These are phyloP conservation scores for Pollimyrus isidori DNA, from an alignment of 2,113 vertebrate genomes.

Conservation along the genomic window DNA sequence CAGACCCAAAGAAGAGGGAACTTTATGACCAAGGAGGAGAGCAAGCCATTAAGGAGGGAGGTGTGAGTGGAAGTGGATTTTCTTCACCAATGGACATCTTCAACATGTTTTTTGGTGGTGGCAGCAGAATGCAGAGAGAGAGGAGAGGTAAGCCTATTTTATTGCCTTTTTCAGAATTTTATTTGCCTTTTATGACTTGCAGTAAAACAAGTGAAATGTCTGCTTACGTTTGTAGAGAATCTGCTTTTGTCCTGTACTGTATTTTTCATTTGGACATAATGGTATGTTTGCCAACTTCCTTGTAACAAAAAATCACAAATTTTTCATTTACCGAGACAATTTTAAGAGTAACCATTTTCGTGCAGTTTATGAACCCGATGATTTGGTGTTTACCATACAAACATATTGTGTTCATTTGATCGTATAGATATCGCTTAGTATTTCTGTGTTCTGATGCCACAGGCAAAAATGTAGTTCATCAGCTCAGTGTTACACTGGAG, in stretches of 20 bases:
- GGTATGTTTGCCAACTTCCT: background rate
- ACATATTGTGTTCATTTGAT: background rate
- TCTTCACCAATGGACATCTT: constrained; percentile 95
- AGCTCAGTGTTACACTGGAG: constrained; percentile 79
- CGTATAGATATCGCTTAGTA: background rate
- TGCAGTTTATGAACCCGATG: background rate
- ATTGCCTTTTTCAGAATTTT: background rate
- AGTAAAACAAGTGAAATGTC: background rate
- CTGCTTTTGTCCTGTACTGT: background rate
- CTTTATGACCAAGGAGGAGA: constrained; percentile 96
- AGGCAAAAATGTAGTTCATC: constrained; percentile 94
- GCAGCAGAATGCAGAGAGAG: constrained; percentile 85
- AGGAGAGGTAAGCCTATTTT: constrained; percentile 68
- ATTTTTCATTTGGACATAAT: background rate
- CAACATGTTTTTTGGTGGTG: constrained; percentile 98
- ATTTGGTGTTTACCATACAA: background rate
- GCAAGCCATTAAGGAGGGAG: constrained; percentile 94
- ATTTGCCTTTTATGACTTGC: background rate
- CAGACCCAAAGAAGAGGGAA: constrained; percentile 87
- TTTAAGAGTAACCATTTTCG: background rate
- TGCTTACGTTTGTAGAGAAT: background rate
- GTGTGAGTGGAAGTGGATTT: constrained; percentile 70
- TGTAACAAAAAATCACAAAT: background rate
- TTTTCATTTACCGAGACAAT: background rate
- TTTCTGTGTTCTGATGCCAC: constrained; percentile 8